phyloP scores from a whole-genome alignment of 2,888 invertebrate species.

The Nebria salina region DNA sequence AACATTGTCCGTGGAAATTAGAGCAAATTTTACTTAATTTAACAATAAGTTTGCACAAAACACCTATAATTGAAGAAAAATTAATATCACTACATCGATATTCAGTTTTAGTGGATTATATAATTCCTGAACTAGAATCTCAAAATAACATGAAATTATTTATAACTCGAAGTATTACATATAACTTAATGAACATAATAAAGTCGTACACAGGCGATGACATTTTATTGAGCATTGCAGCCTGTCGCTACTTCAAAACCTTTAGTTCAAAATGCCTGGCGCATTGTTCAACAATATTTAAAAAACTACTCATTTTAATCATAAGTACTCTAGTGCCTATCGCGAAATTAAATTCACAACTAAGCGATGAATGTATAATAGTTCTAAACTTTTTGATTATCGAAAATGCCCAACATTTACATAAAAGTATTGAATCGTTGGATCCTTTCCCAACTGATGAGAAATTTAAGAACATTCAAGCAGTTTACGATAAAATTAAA shows the following conservation, averaged over 20 bases:
- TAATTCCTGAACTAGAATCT: conserved; percentile 59
- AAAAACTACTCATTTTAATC: conserved; percentile 65
- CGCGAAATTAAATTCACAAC: conserved; percentile 58
- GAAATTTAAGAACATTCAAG: conserved; percentile 57
- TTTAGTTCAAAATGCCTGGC: conserved; percentile 64
- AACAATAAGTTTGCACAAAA: conserved; percentile 64
- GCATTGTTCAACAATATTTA: conserved; percentile 61
- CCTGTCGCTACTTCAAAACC: conserved; percentile 61
- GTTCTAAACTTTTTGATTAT: conserved; percentile 67
- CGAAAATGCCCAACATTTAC: conserved; percentile 63
- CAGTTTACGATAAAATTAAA: conserved; percentile 57
- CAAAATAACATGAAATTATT: conserved; percentile 64
- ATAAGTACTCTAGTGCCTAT: conserved; percentile 66
- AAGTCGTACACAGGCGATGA: conserved; percentile 58
- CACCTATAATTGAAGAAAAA: conserved; percentile 65
- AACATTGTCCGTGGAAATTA: conserved; percentile 63
- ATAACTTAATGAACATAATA: conserved; percentile 66
- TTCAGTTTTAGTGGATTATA: conserved; percentile 63
- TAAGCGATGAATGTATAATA: conserved; percentile 58
- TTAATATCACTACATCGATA: conserved; percentile 68
- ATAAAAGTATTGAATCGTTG: conserved; percentile 63
- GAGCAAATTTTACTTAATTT: conserved; percentile 67
- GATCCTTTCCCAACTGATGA: conserved; percentile 65
- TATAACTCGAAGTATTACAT: conserved; percentile 67
- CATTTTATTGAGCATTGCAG: conserved; percentile 56